Conservation (phyloP, 2,888 invertebrate genomes). For the Drosophila infuscata region DNA sequence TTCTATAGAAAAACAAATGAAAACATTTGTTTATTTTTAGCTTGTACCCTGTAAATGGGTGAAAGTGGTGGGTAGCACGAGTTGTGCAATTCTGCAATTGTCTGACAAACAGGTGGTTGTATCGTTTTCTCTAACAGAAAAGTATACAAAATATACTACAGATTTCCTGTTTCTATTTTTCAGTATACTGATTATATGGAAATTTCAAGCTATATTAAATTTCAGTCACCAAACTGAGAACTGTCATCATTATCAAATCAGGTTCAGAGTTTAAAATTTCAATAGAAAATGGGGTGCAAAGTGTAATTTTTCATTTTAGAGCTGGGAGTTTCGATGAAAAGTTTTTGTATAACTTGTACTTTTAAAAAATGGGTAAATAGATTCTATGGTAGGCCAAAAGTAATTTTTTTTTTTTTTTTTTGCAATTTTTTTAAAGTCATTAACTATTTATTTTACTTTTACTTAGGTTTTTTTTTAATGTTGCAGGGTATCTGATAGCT, state of each 20-base stretch:
- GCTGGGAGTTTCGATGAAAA: background rate
- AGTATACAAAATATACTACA: background rate
- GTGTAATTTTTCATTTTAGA: background rate
- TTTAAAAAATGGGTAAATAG: background rate
- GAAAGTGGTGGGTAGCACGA: background rate
- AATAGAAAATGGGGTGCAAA: background rate
- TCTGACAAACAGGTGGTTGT: background rate
- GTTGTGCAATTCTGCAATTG: no score
- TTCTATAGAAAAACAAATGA: conserved; percentile 49
- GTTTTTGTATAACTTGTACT: no score
- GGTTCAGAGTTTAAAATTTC: background rate
- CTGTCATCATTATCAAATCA: background rate
- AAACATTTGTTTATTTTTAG: conserved; percentile 62
- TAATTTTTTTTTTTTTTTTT: no score
- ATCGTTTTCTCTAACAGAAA: background rate
- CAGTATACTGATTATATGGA: background rate
- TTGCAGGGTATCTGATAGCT: conserved; percentile 20
- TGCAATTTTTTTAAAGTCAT: no score
- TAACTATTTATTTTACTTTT: background rate
- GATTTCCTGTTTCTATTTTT: background rate
- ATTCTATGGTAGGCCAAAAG: no score
- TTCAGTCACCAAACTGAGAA: background rate
- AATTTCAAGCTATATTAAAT: background rate
- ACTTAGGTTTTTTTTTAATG: no score
- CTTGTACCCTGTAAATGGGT: conserved; percentile 16